A percentile compares a stretch with the other conserved stretches of the same genome.
Conservation (phyloP, 2,113 vertebrate genomes). For the Otolemur garnettii region DNA sequence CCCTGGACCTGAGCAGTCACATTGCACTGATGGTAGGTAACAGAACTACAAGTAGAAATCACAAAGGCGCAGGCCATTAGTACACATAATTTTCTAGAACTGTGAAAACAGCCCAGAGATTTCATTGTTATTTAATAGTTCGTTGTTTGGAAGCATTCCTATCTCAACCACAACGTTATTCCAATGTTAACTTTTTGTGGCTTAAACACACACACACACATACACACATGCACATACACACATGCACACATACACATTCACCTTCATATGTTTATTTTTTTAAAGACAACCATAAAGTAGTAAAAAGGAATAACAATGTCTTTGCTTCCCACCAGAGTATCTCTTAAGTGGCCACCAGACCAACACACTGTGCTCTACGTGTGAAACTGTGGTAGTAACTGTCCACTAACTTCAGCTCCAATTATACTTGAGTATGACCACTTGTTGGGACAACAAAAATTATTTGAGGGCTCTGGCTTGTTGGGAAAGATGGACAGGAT, state of each 20-base stretch:
- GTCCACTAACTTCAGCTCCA: background rate
- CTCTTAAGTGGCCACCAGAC: background rate
- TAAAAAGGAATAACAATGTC: background rate
- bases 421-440: background rate
- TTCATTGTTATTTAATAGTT: background rate
- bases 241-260: background rate
- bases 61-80: accelerated
- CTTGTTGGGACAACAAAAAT: background rate
- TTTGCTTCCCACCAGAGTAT: background rate
- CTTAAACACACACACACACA: slow-evolving; percentile 5
- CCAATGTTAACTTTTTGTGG: slow-evolving; percentile 82
- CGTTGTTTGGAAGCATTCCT: slow-evolving; percentile 78
- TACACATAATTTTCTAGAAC: accelerated
- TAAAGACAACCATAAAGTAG: background rate
- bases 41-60: accelerated
- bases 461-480: background rate
- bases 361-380: background rate
- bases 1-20: accelerated
- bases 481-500: background rate
- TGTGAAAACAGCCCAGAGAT: background rate
- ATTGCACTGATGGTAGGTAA: accelerated
- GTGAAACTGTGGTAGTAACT: background rate
- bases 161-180: slow-evolving; percentile 82
- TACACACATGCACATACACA: background rate
- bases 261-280: background rate